A percentile compares a stretch with the other conserved stretches of the same genome.
These are phyloP conservation scores for Oryzias dopingdopingensis DNA, from an alignment of 2,797 vertebrate species.

Conservation along the genomic window DNA sequence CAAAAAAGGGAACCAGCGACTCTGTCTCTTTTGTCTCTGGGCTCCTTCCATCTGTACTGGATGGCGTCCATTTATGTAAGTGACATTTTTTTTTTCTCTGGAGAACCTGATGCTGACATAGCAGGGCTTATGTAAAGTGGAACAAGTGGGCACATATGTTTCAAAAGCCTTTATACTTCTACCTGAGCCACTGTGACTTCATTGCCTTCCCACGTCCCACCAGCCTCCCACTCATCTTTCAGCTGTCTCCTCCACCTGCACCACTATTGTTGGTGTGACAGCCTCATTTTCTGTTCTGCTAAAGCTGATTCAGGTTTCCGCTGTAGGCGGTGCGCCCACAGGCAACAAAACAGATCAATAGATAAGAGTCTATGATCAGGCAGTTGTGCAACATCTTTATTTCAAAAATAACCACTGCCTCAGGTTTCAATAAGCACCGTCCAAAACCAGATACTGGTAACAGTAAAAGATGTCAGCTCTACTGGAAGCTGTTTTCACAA, in stretches of 20 bases:
- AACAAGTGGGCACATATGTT: slow-evolving; percentile 72
- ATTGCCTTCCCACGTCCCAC: slow-evolving; percentile 60
- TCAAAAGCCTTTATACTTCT: slow-evolving; percentile 54
- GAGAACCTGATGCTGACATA: slow-evolving; percentile 16
- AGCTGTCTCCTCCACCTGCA: slow-evolving; percentile 55
- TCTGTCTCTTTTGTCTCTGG: slow-evolving; percentile 29
- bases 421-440: no score
- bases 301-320: slow-evolving; percentile 18
- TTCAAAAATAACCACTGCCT: no score
- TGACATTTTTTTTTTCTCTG: slow-evolving; percentile 51
- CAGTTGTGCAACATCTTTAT: no score
- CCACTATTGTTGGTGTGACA: slow-evolving; percentile 23
- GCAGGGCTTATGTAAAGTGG: slow-evolving; percentile 66
- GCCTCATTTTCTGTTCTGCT: slow-evolving; percentile 24
- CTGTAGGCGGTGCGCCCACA: not conserved
- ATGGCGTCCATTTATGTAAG: slow-evolving; percentile 57
- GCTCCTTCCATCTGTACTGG: no score
- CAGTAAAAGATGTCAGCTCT: no score
- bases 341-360: not conserved
- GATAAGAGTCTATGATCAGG: not conserved
- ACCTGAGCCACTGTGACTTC: slow-evolving; percentile 45
- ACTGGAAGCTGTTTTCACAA: no score
- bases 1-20: slow-evolving; percentile 38
- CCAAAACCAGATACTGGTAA: no score
- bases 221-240: slow-evolving; percentile 60